phyloP scores from a whole-genome alignment of 2,797 vertebrate species.

The Poecilia gillii region DNA sequence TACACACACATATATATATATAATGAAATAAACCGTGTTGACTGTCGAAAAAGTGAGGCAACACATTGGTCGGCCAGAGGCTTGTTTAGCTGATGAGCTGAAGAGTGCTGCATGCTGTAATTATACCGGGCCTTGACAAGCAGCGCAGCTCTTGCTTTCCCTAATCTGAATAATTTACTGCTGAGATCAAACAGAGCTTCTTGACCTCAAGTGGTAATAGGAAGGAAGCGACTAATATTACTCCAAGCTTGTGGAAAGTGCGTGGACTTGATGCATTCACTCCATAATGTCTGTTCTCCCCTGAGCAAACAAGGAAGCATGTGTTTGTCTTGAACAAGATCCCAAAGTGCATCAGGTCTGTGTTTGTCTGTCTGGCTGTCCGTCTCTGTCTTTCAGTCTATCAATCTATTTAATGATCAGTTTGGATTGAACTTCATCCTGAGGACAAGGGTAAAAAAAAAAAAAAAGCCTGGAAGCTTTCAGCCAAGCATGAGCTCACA shows the following conservation, averaged over 20 bases:
- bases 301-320: slow-evolving; percentile 16
- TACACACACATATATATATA: too few species aligned
- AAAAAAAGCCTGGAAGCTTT: slow-evolving; percentile 6
- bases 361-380: background rate
- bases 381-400: background rate
- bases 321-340: slow-evolving; percentile 5
- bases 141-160: slow-evolving; percentile 22
- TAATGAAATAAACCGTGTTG: background rate
- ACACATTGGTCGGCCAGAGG: background rate
- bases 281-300: slow-evolving; percentile 32
- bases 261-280: slow-evolving; percentile 24
- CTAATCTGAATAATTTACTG: slow-evolving; percentile 42
- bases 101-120: slow-evolving; percentile 1
- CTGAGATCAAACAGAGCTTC: slow-evolving; percentile 47
- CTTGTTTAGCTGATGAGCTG: slow-evolving; percentile 1
- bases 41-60: background rate
- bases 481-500: slow-evolving; percentile 30
- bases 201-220: slow-evolving; percentile 34
- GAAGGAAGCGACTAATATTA: slow-evolving; percentile 47
- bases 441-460: slow-evolving; percentile 4
- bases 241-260: slow-evolving; percentile 24
- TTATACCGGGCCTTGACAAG: slow-evolving; percentile 27
- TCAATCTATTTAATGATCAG: background rate
- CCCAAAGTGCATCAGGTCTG: background rate
- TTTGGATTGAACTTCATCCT: background rate